Evolutionary conservation across 2,113 vertebrate genomes (phyloP), one percentile per base, ranked within the genome.

Genomic region (Lynx canadensis): DNA sequence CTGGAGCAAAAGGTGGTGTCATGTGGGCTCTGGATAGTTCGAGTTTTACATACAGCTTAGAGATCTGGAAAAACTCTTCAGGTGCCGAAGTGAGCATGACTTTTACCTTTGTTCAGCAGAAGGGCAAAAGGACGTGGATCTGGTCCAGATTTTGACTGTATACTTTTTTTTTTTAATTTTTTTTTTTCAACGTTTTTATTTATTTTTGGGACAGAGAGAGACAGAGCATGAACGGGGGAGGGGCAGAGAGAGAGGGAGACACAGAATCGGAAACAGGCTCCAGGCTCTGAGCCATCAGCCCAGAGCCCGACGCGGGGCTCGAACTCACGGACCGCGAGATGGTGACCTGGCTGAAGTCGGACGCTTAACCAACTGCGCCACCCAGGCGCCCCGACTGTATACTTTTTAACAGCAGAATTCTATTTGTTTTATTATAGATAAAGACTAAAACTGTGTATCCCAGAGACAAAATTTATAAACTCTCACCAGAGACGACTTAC

Each of bases 11-110:
- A 48, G 45, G 31, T 3, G 38, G 0, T 11, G 69, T 33, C 95
- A 98, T 99, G 96, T 99, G 98, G 99, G 1, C 23, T 6, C 0
- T 0, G 50, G 31, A 95, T 0, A 0, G 0, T 0, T 10, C 0
- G 0, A 0, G 0, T 52, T 99, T 99, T 92, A 89, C 0, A 1
- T 99, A 99, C 1, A 95, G 52, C 10, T 18, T 98, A 3, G n/a
- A 97, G 16, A 95, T 98, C 92, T 99, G 99, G 99, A 52, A 98
- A 91, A 98, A 98, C 21, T 97, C 98, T 0, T 98, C 99, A 10
- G n/a, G 91, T 57, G 5, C 25, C 86, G 65, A 98, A 76, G 99
- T 99, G 93, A 98, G 98, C 97, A 60, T 69, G 36, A 18, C 52
- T 86, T 92, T 95, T 38, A 16, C 25, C 12, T 89, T 55, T 14